These are phyloP conservation scores for Zaprionus ghesquierei DNA, from an alignment of 1,140 invertebrate species.

Conservation along the genomic window DNA sequence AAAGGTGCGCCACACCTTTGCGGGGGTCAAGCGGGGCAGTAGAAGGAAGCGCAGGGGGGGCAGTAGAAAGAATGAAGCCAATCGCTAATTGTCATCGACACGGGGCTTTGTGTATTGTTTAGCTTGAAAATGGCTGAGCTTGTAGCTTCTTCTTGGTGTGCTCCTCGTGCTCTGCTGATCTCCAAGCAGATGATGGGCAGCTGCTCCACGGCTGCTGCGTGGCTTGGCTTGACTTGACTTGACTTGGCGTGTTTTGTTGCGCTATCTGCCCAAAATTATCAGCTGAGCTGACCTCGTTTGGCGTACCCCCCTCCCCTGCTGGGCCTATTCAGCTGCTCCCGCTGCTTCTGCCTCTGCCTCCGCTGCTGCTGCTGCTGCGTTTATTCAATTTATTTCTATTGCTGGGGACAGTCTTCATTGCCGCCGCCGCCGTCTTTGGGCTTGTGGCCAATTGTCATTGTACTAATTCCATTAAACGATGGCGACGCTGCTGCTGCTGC, in stretches of 20 bases:
- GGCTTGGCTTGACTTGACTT: background rate
- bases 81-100: constrained; percentile 80
- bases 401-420: constrained; percentile 31
- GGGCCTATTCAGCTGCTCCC: background rate
- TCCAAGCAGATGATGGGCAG: constrained; percentile 33
- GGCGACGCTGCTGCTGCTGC: constrained; percentile 8
- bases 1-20: constrained; percentile 35
- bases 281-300: constrained; percentile 58
- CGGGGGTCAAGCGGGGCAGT: constrained; percentile 33
- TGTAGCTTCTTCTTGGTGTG: constrained; percentile 2
- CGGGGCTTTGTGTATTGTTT: constrained; percentile 63
- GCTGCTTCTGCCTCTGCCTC: background rate
- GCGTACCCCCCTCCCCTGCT: background rate
- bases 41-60: background rate
- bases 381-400: constrained; percentile 81
- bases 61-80: too few species aligned
- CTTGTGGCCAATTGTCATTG: constrained; percentile 78
- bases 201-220: background rate
- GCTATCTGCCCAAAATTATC: constrained; percentile 77
- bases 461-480: constrained; percentile 78
- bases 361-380: constrained; percentile 36
- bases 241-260: constrained; percentile 10
- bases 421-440: constrained; percentile 60
- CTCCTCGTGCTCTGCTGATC: constrained; percentile 44
- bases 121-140: constrained; percentile 51